phyloP scores from a whole-genome alignment of 1,140 invertebrate genomes.

The Camponotus floridanus region DNA sequence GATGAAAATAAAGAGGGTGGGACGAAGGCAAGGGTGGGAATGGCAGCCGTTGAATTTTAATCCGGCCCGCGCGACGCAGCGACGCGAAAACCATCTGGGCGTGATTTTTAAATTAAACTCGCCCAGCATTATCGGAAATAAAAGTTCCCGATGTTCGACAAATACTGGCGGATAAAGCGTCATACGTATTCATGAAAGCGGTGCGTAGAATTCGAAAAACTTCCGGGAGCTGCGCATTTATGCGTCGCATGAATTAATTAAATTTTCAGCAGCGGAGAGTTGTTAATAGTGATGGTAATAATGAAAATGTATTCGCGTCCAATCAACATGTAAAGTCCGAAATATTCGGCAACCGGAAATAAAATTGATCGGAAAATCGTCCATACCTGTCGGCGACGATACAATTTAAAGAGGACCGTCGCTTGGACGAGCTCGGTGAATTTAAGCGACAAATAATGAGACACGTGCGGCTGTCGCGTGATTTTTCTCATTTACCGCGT shows the following conservation, averaged over 20 bases:
- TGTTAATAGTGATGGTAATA: neutral
- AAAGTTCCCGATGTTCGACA: constrained; percentile 57
- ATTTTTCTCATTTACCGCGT: constrained; percentile 38
- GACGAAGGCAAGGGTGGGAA: neutral
- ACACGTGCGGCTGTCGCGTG: constrained; percentile 9
- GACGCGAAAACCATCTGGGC: constrained; percentile 41
- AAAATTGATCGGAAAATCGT: neutral
- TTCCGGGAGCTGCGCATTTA: constrained; percentile 22
- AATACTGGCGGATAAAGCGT: constrained; percentile 36
- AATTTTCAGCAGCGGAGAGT: neutral
- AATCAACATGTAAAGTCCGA: neutral
- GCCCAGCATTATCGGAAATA: constrained; percentile 49
- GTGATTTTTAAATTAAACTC: constrained; percentile 57
- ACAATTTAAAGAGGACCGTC: neutral
- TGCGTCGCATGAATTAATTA: constrained; percentile 14
- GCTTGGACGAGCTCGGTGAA: neutral
- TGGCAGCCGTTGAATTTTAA: constrained; percentile 46
- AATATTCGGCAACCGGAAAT: neutral
- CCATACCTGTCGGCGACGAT: neutral
- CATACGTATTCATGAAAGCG: constrained; percentile 48
- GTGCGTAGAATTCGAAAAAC: constrained; percentile 19
- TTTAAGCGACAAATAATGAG: neutral
- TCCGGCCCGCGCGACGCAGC: neutral
- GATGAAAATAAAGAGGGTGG: constrained; percentile 8
- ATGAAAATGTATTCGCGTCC: neutral